Percentiles rank a stretch among this genome's conserved stretches.
Evolutionary conservation across 2,888 invertebrate species (phyloP).

Genomic region (Danaus chrysippus): DNA sequence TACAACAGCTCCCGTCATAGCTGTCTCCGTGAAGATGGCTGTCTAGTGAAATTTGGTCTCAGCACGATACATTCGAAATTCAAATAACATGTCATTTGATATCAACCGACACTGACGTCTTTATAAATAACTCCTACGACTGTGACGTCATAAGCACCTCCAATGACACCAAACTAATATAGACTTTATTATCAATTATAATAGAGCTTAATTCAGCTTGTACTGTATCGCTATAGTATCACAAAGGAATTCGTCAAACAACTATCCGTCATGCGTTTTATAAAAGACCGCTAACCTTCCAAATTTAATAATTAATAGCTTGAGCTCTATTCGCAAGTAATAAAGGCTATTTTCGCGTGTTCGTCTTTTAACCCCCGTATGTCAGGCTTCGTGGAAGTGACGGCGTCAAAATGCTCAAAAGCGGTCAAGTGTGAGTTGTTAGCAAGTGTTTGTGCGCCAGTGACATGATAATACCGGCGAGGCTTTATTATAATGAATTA

Average conservation of each 20-base stretch:
- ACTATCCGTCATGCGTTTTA: conserved; percentile 55
- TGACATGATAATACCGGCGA: conserved; percentile 56
- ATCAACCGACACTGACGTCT: conserved; percentile 64
- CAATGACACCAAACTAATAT: conserved; percentile 28
- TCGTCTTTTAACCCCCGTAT: conserved; percentile 41
- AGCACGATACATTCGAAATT: conserved; percentile 68
- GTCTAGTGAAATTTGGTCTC: conserved; percentile 70
- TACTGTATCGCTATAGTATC: conserved; percentile 35
- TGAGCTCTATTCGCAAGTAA: conserved; percentile 29
- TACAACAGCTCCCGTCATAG: conserved; percentile 36
- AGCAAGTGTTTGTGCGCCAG: conserved; percentile 55
- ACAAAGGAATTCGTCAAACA: conserved; percentile 68
- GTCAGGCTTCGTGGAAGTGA: conserved; percentile 56
- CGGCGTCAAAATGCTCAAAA: conserved; percentile 66
- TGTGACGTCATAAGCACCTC: conserved; percentile 37
- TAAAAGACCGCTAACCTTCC: conserved; percentile 44
- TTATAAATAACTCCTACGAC: conserved; percentile 48
- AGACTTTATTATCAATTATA: conserved; percentile 27
- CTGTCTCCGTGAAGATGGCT: conserved; percentile 35
- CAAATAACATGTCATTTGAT: conserved; percentile 66
- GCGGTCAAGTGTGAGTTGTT: conserved; percentile 72
- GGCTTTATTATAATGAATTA: conserved; percentile 17
- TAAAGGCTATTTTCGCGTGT: conserved; percentile 36
- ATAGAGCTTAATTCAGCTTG: conserved; percentile 26
- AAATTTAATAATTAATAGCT: conserved; percentile 25